A percentile compares a stretch with the other conserved stretches of the same genome.
Conservation (phyloP, 1,140 invertebrate genomes). For the Apis cerana region DNA sequence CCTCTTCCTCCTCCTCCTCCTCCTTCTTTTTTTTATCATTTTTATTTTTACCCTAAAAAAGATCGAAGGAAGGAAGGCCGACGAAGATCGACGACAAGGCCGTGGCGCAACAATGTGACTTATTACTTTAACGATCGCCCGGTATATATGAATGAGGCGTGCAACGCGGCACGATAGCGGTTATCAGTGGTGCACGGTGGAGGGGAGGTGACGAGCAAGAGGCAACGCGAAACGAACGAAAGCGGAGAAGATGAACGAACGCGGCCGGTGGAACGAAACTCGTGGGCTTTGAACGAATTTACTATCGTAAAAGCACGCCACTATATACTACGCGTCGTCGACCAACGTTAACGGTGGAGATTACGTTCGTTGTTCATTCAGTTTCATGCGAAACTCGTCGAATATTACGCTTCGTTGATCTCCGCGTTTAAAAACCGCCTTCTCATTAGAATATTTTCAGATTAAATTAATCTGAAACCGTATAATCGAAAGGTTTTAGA, state of each 20-base stretch:
- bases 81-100: constrained; percentile 15
- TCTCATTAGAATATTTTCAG: too few relatives aligned
- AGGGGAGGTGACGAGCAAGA: not conserved
- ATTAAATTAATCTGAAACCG: too few relatives aligned
- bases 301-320: constrained; percentile 36
- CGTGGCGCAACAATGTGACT: not conserved
- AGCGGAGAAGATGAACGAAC: not conserved
- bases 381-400: constrained; percentile 26
- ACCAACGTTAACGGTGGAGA: constrained; percentile 20
- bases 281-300: constrained; percentile 49
- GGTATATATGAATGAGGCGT: constrained; percentile 21
- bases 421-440: too few relatives aligned
- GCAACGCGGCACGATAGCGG: constrained; percentile 52
- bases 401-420: not conserved
- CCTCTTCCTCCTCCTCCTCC: not conserved
- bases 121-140: constrained; percentile 31
- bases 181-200: constrained; percentile 38
- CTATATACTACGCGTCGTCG: constrained; percentile 12
- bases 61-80: constrained; percentile 12
- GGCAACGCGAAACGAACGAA: not conserved
- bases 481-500: too few relatives aligned
- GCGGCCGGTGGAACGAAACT: not conserved
- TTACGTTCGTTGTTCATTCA: constrained; percentile 50
- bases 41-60: not conserved
- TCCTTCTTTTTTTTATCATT: too few relatives aligned